Conservation (phyloP, 2,888 invertebrate genomes). For the Campoletis raptor region DNA sequence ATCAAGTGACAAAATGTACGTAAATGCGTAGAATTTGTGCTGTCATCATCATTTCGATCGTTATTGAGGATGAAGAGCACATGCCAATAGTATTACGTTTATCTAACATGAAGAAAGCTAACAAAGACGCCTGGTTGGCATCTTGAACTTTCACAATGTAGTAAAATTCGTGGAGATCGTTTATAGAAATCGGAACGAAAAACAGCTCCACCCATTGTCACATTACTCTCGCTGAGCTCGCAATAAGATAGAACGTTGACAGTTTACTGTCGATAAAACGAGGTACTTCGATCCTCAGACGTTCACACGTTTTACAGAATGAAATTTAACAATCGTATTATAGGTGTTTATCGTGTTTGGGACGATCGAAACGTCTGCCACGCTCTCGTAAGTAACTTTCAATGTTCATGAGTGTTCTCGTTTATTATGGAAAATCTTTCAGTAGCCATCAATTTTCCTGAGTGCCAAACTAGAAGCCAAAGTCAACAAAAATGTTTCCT, state of each 20-base stretch:
- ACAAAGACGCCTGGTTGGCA: not conserved
- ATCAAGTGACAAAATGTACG: not conserved
- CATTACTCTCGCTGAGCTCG: conserved; percentile 37
- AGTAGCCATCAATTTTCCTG: not conserved
- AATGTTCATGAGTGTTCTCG: conserved; percentile 10
- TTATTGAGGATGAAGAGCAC: not conserved
- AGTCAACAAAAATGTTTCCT: not conserved
- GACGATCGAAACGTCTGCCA: not conserved
- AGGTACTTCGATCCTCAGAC: conserved; percentile 2
- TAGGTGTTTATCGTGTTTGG: not conserved
- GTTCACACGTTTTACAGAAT: conserved; percentile 2
- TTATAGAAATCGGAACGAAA: conserved; percentile 29
- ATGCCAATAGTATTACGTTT: not conserved
- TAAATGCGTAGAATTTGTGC: not conserved
- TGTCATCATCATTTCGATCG: not conserved
- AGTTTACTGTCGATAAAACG: conserved; percentile 62
- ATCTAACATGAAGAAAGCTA: not conserved
- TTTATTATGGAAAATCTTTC: not conserved
- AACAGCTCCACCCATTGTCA: conserved; percentile 30
- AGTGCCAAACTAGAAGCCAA: not conserved
- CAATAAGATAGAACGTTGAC: conserved; percentile 52
- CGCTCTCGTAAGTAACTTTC: conserved; percentile 7
- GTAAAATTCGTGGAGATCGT: not conserved
- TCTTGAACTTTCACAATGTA: not conserved
- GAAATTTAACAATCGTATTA: conserved; percentile 32